These are phyloP conservation scores for Elanoides forficatus DNA, from an alignment of 2,113 vertebrate genomes.

Conservation along the genomic window DNA sequence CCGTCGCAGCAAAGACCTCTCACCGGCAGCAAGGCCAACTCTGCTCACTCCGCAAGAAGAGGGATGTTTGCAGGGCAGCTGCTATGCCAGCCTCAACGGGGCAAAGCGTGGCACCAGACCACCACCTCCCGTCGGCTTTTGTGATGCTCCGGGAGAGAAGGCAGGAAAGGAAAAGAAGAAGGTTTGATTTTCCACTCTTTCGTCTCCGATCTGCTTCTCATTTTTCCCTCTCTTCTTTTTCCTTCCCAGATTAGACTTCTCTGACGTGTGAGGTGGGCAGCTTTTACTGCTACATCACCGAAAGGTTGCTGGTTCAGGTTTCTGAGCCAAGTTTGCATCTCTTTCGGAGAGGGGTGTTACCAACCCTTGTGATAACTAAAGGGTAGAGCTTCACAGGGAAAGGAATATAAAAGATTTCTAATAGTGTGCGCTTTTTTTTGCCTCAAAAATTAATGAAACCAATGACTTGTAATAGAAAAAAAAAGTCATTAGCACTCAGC, in stretches of 20 bases:
- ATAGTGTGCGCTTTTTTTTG: background rate
- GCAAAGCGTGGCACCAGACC: background rate
- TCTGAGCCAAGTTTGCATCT: background rate
- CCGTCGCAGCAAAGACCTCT: background rate
- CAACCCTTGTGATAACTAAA: background rate
- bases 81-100: background rate
- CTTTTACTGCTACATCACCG: background rate
- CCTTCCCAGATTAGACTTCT: background rate
- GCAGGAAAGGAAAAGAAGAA: background rate
- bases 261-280: background rate
- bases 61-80: background rate
- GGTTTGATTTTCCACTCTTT: background rate
- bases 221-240: background rate
- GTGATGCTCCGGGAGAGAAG: background rate
- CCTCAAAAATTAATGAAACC: background rate
- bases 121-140: background rate
- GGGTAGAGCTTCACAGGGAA: background rate
- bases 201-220: background rate
- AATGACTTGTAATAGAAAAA: background rate
- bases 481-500: background rate
- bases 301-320: background rate
- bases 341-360: background rate
- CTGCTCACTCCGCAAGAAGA: background rate
- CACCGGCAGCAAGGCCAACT: background rate
- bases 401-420: background rate